phyloP scores from a whole-genome alignment of 2,888 invertebrate species.

The Rotaria sp. region DNA sequence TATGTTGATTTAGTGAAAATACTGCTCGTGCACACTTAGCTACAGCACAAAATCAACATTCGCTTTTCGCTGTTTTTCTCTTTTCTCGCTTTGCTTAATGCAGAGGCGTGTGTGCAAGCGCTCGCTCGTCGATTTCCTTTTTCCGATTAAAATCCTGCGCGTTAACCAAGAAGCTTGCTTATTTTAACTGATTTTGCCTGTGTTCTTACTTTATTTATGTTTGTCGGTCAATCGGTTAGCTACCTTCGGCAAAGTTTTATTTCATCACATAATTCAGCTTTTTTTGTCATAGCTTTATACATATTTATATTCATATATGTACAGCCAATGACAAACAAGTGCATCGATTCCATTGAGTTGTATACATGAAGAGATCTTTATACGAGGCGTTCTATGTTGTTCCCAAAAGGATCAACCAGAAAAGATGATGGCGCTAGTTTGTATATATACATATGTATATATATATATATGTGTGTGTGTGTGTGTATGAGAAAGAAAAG shows the following conservation, averaged over 20 bases:
- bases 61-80: not conserved
- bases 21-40: slow-evolving; percentile 5
- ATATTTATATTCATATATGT: not conserved
- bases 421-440: not conserved
- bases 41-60: not conserved
- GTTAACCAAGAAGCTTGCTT: not conserved
- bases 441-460: not conserved
- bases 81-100: not conserved
- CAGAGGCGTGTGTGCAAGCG: not conserved
- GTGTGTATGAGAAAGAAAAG: not conserved
- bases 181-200: not conserved
- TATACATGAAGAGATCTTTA: not conserved
- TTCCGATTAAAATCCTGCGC: not conserved
- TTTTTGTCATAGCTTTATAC: not conserved
- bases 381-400: not conserved
- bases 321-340: not conserved
- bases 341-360: not conserved
- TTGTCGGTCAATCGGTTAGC: not conserved
- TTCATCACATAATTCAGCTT: not conserved
- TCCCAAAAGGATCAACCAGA: not conserved
- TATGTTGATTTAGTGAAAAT: slow-evolving; percentile 3
- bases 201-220: not conserved
- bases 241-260: not conserved
- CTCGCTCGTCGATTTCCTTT: slow-evolving; percentile 15
- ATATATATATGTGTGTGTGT: not conserved